These are phyloP conservation scores for Falcaria lacertinaria DNA, from an alignment of 2,888 invertebrate genomes.

Conservation along the genomic window DNA sequence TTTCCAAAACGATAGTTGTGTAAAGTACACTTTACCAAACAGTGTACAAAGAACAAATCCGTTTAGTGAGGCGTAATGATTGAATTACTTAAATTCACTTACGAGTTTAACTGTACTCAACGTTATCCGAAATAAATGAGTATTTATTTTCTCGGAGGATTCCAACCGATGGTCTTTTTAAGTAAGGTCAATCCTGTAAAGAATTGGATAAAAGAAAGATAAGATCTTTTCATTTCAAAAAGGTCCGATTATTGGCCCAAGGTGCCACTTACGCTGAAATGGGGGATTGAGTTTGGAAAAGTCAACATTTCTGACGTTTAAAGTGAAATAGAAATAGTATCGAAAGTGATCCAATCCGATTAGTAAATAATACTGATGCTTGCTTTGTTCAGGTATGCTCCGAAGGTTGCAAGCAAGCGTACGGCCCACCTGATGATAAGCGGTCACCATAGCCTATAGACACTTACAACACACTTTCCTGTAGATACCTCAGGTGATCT, in stretches of 20 bases:
- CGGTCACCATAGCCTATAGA: too few species aligned
- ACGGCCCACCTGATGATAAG: too few species aligned
- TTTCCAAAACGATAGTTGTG: too few species aligned
- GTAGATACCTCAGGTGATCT: too few species aligned
- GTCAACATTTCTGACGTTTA: constrained; percentile 37
- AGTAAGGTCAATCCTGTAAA: constrained; percentile 47
- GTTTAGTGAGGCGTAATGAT: too few species aligned
- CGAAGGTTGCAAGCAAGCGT: too few species aligned
- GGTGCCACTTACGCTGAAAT: constrained; percentile 42
- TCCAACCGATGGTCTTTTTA: constrained; percentile 39
- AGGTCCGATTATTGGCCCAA: constrained; percentile 57
- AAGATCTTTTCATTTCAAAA: constrained; percentile 63
- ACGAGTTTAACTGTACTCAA: too few species aligned
- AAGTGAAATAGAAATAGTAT: constrained; percentile 32
- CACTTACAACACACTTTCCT: too few species aligned
- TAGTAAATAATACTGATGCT: not conserved
- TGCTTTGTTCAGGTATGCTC: not conserved
- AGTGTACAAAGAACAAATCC: too few species aligned
- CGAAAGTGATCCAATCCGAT: constrained; percentile 27
- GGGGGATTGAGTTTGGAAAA: constrained; percentile 43
- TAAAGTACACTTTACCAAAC: too few species aligned
- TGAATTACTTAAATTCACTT: too few species aligned
- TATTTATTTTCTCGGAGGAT: constrained; percentile 27
- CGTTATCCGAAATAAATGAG: constrained; percentile 19
- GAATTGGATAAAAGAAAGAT: constrained; percentile 57